These are phyloP conservation scores for Sisyra nigra DNA, from an alignment of 2,888 invertebrate genomes.

Conservation along the genomic window DNA sequence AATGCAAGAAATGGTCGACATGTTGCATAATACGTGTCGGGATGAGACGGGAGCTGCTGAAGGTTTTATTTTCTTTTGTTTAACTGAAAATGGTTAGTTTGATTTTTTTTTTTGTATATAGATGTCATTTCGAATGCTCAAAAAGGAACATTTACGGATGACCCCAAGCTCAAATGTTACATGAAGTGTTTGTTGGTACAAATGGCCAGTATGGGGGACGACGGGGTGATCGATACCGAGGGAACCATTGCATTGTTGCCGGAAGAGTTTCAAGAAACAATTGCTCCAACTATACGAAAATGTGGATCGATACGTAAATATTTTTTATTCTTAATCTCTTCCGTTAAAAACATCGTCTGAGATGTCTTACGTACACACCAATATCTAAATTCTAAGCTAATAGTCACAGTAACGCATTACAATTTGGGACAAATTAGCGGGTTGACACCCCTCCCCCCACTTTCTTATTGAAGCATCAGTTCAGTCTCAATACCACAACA, in stretches of 20 bases:
- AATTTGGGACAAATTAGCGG: no score
- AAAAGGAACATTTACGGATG: conserved; percentile 16
- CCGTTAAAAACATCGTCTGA: no score
- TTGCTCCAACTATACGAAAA: conserved; percentile 13
- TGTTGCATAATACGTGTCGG: conserved; percentile 24
- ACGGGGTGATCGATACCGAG: conserved; percentile 21
- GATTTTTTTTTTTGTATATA: conserved; percentile 9
- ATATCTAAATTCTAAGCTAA: no score
- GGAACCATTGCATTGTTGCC: conserved; percentile 20
- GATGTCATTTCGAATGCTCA: conserved; percentile 17
- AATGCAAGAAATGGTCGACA: conserved; percentile 22
- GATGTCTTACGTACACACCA: no score
- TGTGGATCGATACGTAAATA: conserved; percentile 20
- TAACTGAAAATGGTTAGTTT: no score
- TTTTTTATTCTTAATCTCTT: no score
- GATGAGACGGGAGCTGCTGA: conserved; percentile 24
- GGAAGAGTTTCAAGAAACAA: conserved; percentile 16
- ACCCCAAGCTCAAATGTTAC: conserved; percentile 17
- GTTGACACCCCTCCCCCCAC: no score
- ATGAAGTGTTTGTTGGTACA: conserved; percentile 19
- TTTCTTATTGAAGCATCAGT: no score
- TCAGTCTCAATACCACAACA: no score
- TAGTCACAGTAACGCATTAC: no score
- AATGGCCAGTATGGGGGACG: conserved; percentile 19
- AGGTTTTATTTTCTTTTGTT: conserved; percentile 17